phyloP scores from a whole-genome alignment of 2,113 vertebrate genomes.

The Lampris megalopsis region DNA sequence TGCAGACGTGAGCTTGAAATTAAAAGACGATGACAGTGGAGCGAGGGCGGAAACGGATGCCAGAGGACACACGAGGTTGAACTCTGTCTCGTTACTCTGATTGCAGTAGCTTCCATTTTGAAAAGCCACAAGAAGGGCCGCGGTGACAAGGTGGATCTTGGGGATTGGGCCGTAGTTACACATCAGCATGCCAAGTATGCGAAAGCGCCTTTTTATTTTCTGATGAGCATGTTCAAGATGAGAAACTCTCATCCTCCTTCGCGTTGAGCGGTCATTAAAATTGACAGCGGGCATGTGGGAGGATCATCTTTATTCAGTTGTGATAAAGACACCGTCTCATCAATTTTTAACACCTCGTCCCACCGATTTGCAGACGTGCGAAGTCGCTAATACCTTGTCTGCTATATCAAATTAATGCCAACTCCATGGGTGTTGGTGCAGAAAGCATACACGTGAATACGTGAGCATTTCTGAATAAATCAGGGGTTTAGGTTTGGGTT shows the following conservation, averaged over 20 bases:
- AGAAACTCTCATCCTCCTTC: constrained; percentile 42
- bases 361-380: constrained; percentile 11
- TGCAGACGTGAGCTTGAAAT: too few relatives aligned
- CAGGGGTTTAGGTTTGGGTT: neutral
- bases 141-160: constrained; percentile 1
- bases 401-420: constrained; percentile 39
- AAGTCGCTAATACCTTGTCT: constrained; percentile 30
- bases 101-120: too few relatives aligned
- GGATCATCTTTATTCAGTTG: constrained; percentile 43
- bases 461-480: constrained; percentile 24
- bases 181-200: constrained; percentile 19
- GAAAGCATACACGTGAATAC: constrained; percentile 18
- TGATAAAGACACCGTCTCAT: constrained; percentile 51
- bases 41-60: too few relatives aligned
- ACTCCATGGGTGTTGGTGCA: neutral
- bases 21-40: too few relatives aligned
- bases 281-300: constrained; percentile 18
- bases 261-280: constrained; percentile 17
- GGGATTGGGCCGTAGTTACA: too few relatives aligned
- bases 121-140: constrained; percentile 1
- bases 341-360: constrained; percentile 57
- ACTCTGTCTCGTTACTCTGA: too few relatives aligned
- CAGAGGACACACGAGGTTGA: too few relatives aligned
- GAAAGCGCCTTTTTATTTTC: constrained; percentile 43
- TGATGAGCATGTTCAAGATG: constrained; percentile 11